Evolutionary conservation across 2,113 vertebrate genomes (phyloP).

Genomic region (Corythaeola cristata): DNA sequence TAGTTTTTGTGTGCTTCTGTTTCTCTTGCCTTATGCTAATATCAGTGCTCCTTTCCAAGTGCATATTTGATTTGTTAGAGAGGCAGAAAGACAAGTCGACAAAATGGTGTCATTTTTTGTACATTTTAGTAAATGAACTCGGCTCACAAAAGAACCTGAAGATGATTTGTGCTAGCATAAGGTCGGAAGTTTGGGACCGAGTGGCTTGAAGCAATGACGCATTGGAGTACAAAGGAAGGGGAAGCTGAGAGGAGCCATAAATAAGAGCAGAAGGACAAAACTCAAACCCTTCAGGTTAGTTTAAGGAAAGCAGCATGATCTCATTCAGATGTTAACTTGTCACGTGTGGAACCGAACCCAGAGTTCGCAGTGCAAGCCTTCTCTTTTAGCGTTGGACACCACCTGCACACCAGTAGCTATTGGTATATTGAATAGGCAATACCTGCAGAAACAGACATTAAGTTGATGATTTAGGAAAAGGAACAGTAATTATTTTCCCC

Average conservation of each 20-base stretch:
- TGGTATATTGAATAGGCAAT: neutral
- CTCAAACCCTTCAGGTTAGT: neutral
- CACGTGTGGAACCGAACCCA: neutral
- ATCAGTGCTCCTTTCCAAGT: neutral
- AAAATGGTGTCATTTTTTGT: neutral
- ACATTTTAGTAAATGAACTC: neutral
- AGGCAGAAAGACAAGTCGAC: neutral
- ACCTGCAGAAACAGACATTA: neutral
- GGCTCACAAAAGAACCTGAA: neutral
- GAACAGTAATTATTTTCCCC: neutral
- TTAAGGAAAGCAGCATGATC: neutral
- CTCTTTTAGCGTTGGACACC: neutral
- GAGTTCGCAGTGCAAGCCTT: neutral
- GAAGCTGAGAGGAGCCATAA: neutral
- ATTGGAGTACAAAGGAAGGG: neutral
- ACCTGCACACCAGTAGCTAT: neutral
- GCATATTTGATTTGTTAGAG: neutral
- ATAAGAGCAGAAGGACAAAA: neutral
- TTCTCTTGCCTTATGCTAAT: neutral
- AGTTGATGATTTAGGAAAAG: neutral
- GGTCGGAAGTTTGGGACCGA: neutral
- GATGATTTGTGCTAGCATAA: neutral
- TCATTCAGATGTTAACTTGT: neutral
- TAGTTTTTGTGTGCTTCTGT: neutral
- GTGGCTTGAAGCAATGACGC: neutral